Evolutionary conservation across 2,113 vertebrate genomes (phyloP), one percentile per base, ranked within the genome.

Genomic region (Irena cyanogastra): DNA sequence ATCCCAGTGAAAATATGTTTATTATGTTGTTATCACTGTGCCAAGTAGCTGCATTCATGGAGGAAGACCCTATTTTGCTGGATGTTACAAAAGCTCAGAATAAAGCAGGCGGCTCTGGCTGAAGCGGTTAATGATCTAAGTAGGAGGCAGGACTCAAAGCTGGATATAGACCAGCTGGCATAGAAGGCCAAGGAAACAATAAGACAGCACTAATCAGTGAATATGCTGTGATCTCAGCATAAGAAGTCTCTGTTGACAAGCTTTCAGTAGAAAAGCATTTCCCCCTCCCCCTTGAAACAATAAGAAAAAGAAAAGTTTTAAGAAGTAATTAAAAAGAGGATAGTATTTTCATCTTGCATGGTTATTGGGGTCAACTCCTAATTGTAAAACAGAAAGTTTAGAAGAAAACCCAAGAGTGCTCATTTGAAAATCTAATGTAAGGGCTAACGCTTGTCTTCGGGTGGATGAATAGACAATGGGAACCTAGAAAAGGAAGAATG

Each of bases 121-220:
- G 82, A 91, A 97, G 68, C 79, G 59, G 35, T 85, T 97, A 92
- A 88, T 70, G 92, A 94, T 90, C 91, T 71, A 94, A 93, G 70
- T 86, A 90, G 88, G 79, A 94, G 87, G 88, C 87, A 96, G 88
- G 47, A 94, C n/a, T 86, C 63, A 80, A 93, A 95, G 89, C 83
- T 95, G 95, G 82, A 86, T 77, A 80, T 42, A 77, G 87, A 95
- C 91, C 95, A 97, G 95, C 94, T 96, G 95, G 93, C 56, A 3
- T 8, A 63, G 56, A 75, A 93, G 90, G 79, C 71, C 71, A 86
- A 94, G 82, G 56, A 95, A 88, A 96, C 92, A 96, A 94, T 92
- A 90, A 96, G 92, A 88, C 87, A 56, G 85, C 56, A 44, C 83
- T 92, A 88, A 95, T 96, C 88, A 90, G 82, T 37, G 66, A 80